Conservation (phyloP, 2,888 invertebrate genomes). For the Scaeva pyrastri region DNA sequence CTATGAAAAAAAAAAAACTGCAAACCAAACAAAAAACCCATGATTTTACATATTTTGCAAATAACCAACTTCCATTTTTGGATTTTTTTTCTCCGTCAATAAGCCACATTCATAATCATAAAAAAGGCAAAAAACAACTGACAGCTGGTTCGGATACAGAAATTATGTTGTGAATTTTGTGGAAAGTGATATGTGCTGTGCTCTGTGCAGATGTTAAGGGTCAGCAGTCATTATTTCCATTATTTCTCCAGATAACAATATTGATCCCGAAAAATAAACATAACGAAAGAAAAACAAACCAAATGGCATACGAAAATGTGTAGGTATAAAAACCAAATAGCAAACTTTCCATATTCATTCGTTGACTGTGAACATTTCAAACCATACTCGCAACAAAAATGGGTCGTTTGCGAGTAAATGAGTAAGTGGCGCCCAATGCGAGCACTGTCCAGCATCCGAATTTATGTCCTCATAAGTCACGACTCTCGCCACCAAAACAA, state of each 20-base stretch:
- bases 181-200: slow-evolving; percentile 53
- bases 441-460: slow-evolving; percentile 7
- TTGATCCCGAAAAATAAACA: slow-evolving; percentile 3
- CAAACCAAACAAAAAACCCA: neutral
- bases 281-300: neutral
- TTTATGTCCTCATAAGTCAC: slow-evolving; percentile 43
- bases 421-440: slow-evolving; percentile 41
- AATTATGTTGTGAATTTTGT: slow-evolving; percentile 55
- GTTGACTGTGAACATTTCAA: slow-evolving; percentile 12
- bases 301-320: slow-evolving; percentile 9
- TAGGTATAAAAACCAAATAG: slow-evolving; percentile 37
- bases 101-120: slow-evolving; percentile 18
- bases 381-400: slow-evolving; percentile 4
- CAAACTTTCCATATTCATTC: slow-evolving; percentile 41
- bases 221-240: slow-evolving; percentile 56
- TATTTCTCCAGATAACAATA: slow-evolving; percentile 20
- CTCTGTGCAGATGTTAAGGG: slow-evolving; percentile 42
- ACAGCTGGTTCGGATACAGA: slow-evolving; percentile 39
- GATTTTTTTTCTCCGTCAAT: slow-evolving; percentile 4
- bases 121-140: neutral
- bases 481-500: slow-evolving; percentile 5
- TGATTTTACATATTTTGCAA: slow-evolving; percentile 21
- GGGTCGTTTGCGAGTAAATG: slow-evolving; percentile 26
- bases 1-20: slow-evolving; percentile 18
- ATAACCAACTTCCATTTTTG: slow-evolving; percentile 7